A percentile compares a stretch with the other conserved stretches of the same genome.
These are phyloP conservation scores for Atta colombica DNA, from an alignment of 1,140 invertebrate genomes.

Conservation along the genomic window DNA sequence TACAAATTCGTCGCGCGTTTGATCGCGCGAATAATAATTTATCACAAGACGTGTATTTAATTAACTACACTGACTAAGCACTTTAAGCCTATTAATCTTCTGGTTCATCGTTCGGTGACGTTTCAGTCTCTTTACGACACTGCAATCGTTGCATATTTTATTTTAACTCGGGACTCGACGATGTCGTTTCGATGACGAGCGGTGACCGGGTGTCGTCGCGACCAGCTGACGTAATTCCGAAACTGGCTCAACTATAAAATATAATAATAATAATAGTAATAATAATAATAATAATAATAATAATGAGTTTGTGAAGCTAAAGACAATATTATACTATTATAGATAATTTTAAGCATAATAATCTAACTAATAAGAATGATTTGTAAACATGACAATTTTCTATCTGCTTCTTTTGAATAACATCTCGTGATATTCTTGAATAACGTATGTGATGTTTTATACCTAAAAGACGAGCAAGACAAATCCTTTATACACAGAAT, in stretches of 20 bases:
- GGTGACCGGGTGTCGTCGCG: not conserved
- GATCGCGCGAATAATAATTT: constrained; percentile 29
- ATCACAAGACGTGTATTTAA: constrained; percentile 32
- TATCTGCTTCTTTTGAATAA: too few relatives aligned
- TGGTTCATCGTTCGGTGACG: constrained; percentile 10
- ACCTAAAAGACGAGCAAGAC: not conserved
- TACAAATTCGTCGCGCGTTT: not conserved
- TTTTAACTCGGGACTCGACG: constrained; percentile 8
- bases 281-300: constrained; percentile 1
- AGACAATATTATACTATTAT: not conserved
- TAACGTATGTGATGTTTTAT: not conserved
- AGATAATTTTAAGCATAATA: not conserved
- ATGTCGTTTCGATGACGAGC: constrained; percentile 8
- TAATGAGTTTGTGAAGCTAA: not conserved
- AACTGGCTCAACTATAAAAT: not conserved
- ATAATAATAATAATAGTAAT: not conserved
- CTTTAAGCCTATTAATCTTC: constrained; percentile 21
- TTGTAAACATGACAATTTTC: not conserved
- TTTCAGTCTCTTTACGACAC: constrained; percentile 32
- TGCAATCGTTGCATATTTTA: constrained; percentile 25
- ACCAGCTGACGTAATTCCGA: not conserved
- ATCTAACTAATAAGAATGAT: not conserved
- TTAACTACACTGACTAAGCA: constrained; percentile 38
- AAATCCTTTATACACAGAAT: not conserved
- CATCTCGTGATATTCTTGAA: not conserved